phyloP scores from a whole-genome alignment of 2,797 vertebrate genomes.

The Rousettus madagascariensis region DNA sequence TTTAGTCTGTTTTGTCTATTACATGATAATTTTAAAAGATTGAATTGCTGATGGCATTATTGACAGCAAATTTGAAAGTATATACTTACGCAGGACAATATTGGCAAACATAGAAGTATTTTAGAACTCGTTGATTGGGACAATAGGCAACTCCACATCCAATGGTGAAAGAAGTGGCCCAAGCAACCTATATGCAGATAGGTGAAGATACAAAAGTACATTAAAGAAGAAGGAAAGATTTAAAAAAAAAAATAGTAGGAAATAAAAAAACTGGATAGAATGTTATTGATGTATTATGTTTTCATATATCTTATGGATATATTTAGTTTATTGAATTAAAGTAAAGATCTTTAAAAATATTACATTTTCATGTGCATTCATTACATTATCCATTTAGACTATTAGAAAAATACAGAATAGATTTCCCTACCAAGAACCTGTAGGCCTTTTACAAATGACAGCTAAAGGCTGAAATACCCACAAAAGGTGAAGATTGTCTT shows the following conservation, averaged over 20 bases:
- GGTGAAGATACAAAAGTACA: background rate
- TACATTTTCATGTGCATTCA: background rate
- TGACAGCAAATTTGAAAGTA: background rate
- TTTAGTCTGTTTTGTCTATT: background rate
- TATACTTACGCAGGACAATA: conserved; percentile 87
- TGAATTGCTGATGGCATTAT: background rate
- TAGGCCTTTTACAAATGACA: background rate
- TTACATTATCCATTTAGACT: background rate
- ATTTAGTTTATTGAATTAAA: background rate
- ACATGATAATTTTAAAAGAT: background rate
- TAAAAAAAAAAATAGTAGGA: background rate
- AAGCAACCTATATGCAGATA: conserved; percentile 71
- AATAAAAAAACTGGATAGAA: background rate
- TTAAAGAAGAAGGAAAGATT: background rate
- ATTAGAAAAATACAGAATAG: background rate
- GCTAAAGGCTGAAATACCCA: background rate
- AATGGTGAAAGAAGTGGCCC: conserved; percentile 59
- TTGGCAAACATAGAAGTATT: conserved; percentile 85
- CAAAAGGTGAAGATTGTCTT: background rate
- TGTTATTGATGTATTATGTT: background rate
- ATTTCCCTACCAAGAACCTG: background rate
- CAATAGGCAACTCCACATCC: conserved; percentile 75
- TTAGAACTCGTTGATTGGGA: accelerated
- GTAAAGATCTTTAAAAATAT: background rate
- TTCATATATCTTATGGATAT: background rate